Evolutionary conservation across 2,797 vertebrate species (phyloP), one percentile per base, ranked within the genome.

Genomic region (Centropyge bicolor): DNA sequence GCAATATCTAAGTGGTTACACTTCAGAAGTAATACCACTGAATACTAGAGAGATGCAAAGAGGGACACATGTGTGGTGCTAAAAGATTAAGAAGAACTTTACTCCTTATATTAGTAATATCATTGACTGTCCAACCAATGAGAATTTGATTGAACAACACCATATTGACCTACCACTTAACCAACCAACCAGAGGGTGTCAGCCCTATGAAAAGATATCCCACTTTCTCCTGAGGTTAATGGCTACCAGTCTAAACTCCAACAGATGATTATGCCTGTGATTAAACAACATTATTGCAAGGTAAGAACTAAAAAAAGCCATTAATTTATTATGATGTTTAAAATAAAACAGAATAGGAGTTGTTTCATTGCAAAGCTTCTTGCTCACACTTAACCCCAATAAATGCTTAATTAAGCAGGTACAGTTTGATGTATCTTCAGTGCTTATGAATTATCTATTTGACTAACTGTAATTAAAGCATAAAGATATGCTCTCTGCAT

Each of bases 331-430:
- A 62, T 31, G 20, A 38, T 51, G 8, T 56, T 61, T 41, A 22
- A 72, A 62, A 45, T 11, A 20, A 69, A 70, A 70, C 52, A 7
- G 16, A 68, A 74, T 20, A 22, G 5, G 22, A 1, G 10, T 36
- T 55, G 12, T 54, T 74, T 45, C 2, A 40, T 52, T 67, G n/a
- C 20, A 69, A 72, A 66, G 43, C 19, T 27, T 70, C n/a, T 49
- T 41, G 27, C 46, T 63, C 45, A 51, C 75, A 81, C 54, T 78
- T 82, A 81, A 75, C 22, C 74, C 24, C 20, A 60, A 67, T 65
- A 72, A 70, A 82, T 76, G 69, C 48, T 51, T 83, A 74, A 75
- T 81, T 68, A 76, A 62, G 75, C 57, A 54, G 51, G 56, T 59
- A 27, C 45, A 77, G 16, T 76, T 27, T 35, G 24, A 48, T 57